Evolutionary conservation across 2,888 invertebrate species (phyloP).

Genomic region (Coleophora flavipennella): DNA sequence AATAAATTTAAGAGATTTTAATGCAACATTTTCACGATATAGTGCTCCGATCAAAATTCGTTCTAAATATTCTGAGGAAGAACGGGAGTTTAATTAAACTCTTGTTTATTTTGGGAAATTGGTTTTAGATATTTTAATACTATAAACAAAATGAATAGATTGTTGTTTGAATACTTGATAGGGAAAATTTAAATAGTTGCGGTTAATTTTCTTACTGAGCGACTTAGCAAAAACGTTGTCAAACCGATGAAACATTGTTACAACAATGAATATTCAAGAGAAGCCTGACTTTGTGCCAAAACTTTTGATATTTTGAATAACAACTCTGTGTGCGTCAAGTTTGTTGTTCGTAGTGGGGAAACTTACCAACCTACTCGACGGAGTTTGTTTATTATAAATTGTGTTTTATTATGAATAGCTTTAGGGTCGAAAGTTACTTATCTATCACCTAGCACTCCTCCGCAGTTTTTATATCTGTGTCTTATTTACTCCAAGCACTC

Average conservation of each 20-base stretch:
- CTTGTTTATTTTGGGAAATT: no score
- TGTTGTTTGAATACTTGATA: not conserved
- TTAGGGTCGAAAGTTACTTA: no score
- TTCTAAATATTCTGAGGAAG: no score
- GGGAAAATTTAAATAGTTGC: not conserved
- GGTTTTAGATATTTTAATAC: not conserved
- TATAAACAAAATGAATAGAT: not conserved
- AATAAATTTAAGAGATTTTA: no score
- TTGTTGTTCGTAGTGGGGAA: slow-evolving; percentile 21
- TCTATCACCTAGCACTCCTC: no score
- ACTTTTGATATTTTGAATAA: slow-evolving; percentile 34
- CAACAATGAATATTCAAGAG: slow-evolving; percentile 35
- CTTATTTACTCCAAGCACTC: no score
- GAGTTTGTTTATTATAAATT: no score
- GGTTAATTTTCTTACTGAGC: not conserved
- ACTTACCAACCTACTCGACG: not conserved
- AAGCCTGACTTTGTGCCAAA: slow-evolving; percentile 20
- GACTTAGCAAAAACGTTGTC: slow-evolving; percentile 12
- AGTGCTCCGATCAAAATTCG: no score
- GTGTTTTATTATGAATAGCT: no score
- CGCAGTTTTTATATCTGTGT: no score
- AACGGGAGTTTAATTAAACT: no score
- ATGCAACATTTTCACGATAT: no score
- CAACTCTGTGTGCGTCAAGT: slow-evolving; percentile 19
- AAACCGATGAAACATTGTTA: slow-evolving; percentile 26